Percentiles rank a stretch among this genome's conserved stretches.
Conservation (phyloP, 2,888 invertebrate genomes). For the Cephus spinipes region DNA sequence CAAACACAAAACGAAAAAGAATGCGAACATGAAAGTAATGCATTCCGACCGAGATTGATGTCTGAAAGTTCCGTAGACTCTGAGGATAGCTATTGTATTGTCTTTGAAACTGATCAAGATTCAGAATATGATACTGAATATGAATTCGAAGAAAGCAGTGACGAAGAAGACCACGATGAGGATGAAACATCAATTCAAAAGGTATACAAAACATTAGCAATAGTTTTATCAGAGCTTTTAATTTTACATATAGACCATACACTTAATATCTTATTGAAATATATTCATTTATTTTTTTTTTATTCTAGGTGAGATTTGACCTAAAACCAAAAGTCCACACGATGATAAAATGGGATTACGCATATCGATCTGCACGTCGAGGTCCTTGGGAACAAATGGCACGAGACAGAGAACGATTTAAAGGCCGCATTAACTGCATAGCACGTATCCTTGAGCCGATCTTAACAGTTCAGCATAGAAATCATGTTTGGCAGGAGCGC, state of each 20-base stretch:
- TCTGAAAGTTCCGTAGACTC: conserved; percentile 58
- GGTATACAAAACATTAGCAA: conserved; percentile 3
- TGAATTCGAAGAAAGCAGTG: conserved; percentile 18
- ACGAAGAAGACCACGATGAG: conserved; percentile 24
- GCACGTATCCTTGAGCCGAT: conserved; percentile 63
- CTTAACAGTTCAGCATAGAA: conserved; percentile 66
- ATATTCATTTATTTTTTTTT: conserved; percentile 14
- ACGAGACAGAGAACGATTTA: conserved; percentile 69
- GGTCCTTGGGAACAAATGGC: conserved; percentile 72
- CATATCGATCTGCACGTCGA: conserved; percentile 69
- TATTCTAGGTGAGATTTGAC: conserved; percentile 69
- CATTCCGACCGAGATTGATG: conserved; percentile 35
- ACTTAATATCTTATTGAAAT: not conserved
- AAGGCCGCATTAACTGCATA: conserved; percentile 60
- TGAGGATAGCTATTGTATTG: conserved; percentile 54
- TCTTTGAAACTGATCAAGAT: conserved; percentile 48
- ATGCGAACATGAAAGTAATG: not conserved
- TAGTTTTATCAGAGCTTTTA: not conserved
- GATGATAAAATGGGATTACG: conserved; percentile 71
- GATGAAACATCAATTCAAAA: conserved; percentile 10
- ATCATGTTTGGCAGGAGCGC: conserved; percentile 65
- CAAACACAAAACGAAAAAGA: conserved; percentile 14
- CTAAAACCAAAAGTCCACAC: conserved; percentile 65
- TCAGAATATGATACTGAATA: conserved; percentile 30
- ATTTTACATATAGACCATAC: not conserved